Conservation (phyloP, 1,140 invertebrate species). For the Drosophila erecta region DNA sequence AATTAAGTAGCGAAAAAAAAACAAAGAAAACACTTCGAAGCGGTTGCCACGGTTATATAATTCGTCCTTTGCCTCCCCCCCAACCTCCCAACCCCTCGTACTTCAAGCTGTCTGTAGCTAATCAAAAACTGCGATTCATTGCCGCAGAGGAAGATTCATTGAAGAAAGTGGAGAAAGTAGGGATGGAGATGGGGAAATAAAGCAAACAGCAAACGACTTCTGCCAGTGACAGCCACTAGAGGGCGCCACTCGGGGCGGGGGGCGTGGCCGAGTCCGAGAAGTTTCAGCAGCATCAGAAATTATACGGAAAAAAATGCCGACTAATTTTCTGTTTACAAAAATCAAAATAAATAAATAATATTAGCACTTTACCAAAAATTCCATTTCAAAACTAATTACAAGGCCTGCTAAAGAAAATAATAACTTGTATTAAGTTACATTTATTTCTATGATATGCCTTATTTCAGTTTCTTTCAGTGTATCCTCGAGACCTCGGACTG, state of each 20-base stretch:
- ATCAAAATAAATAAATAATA: background rate
- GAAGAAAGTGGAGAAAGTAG: constrained; percentile 5
- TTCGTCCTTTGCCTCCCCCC: background rate
- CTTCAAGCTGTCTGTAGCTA: constrained; percentile 58
- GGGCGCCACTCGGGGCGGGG: constrained; percentile 25
- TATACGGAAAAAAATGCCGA: background rate
- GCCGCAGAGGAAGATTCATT: constrained; percentile 27
- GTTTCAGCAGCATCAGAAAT: constrained; percentile 2
- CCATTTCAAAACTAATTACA: too few species aligned
- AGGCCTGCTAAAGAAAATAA: too few species aligned
- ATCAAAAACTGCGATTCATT: constrained; percentile 80
- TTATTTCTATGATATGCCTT: too few species aligned
- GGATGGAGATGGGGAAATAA: constrained; percentile 21
- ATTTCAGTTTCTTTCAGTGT: background rate
- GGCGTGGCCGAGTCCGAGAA: constrained; percentile 43
- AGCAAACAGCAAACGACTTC: constrained; percentile 55
- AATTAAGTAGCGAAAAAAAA: constrained; percentile 55
- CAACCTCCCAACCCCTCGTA: background rate
- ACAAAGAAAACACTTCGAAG: constrained; percentile 22
- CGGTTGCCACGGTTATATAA: constrained; percentile 57
- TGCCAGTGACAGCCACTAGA: constrained; percentile 49
- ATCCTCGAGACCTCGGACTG: background rate
- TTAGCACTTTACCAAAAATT: background rate
- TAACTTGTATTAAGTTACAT: too few species aligned
- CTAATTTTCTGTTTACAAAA: background rate